These are phyloP conservation scores for Apoda limacodes DNA, from an alignment of 2,888 invertebrate genomes.

Conservation along the genomic window DNA sequence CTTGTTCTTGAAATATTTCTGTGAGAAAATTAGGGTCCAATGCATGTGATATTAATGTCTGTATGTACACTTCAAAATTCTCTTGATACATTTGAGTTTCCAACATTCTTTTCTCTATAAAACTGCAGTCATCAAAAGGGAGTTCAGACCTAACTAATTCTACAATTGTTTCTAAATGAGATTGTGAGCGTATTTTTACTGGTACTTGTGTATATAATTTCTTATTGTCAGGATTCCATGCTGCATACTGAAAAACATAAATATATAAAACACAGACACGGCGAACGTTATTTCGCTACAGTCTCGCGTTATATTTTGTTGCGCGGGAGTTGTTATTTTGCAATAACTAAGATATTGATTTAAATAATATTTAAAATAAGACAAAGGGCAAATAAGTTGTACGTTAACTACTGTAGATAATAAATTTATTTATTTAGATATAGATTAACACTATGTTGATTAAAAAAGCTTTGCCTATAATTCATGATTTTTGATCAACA, in stretches of 20 bases:
- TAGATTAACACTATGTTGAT: no score
- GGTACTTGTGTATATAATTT: constrained; percentile 84
- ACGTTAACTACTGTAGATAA: no score
- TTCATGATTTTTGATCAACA: no score
- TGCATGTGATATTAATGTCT: constrained; percentile 90
- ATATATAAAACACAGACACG: no score
- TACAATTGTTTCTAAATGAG: constrained; percentile 82
- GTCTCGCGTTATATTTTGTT: no score
- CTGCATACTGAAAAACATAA: constrained; percentile 83
- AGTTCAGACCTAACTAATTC: constrained; percentile 82
- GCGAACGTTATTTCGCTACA: no score
- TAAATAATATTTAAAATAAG: no score
- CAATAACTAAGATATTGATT: no score
- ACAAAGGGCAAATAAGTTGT: no score
- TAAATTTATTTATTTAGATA: no score
- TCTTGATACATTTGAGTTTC: constrained; percentile 84
- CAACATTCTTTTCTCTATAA: constrained; percentile 80
- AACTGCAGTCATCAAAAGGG: constrained; percentile 76
- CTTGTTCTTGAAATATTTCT: constrained; percentile 91
- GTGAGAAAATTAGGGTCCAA: constrained; percentile 89
- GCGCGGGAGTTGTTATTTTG: no score
- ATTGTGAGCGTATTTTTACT: constrained; percentile 80
- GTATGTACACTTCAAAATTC: constrained; percentile 92
- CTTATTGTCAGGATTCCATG: constrained; percentile 86
- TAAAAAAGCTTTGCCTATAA: no score